Base-by-base conservation (phyloP, 2,888 invertebrate genomes). In the Caenorhabditis sinica region DNA sequence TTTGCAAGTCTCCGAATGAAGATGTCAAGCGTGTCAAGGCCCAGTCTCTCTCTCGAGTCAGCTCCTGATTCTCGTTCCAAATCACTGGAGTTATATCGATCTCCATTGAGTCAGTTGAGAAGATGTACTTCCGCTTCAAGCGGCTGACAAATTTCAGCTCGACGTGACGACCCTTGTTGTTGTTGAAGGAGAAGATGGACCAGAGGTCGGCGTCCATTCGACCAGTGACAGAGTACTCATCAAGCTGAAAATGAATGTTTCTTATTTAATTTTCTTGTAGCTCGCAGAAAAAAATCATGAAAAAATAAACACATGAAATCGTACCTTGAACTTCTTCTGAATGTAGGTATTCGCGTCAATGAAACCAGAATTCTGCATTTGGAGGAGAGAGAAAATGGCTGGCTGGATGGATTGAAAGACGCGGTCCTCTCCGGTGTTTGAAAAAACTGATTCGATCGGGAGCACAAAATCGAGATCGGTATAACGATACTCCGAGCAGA, bases 71-170 rank as follows among this genome's bases (percentile, higher is more conserved):
- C n/a, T n/a, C n/a, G n/a, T n/a, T n/a, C n/a, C n/a, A n/a, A n/a
- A n/a, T n/a, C n/a, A n/a, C n/a, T n/a, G 40, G 40, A 40, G 28
- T 25, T 4, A 66, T 0, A 1, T 66, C 66, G 9, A 66, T 30
- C 15, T 66, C 30, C 6, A 66, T n/a, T 0, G 66, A 66, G 2
- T 66, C 66, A 1, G 66, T 30, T 0, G 49, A 20, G 15, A 49
- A 49, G 1, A 40, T 28, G 20, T 30, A 66, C 4, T 66, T 30
- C 6, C 66, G 4, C 2, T 6, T 30, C 1, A 66, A 2, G 0
- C 49, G 49, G 49, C 6, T n/a, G 0, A 66, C 66, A 30, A 66
- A 66, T 30, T 66, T 66, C 20, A 66, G 4, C 49, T 66, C 66
- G 11, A 66, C 11, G 20, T 66, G 28, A 0, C 33, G 28, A 1